Percentiles rank a stretch among this genome's conserved stretches.
phyloP scores from a whole-genome alignment of 2,797 vertebrate species.

The Lutra lutra region DNA sequence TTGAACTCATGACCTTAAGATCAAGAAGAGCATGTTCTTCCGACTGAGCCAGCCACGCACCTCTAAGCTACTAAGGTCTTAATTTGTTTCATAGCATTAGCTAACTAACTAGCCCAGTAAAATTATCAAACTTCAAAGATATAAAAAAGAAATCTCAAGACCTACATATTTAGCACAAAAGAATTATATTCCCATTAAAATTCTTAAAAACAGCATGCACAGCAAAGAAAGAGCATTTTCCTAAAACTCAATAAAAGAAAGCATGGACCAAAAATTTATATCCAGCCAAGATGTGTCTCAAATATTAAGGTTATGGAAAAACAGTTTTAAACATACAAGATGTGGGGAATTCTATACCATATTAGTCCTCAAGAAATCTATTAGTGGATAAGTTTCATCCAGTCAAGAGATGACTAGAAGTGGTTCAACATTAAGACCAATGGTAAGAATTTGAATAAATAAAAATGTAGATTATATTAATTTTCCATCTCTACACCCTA shows the following conservation, averaged over 20 bases:
- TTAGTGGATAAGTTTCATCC: not conserved
- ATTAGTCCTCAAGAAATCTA: constrained; percentile 3
- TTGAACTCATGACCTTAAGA: not conserved
- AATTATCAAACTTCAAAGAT: constrained; percentile 28
- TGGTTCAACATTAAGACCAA: not conserved
- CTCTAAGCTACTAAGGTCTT: not conserved
- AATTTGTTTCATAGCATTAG: not conserved
- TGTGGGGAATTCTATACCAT: not conserved
- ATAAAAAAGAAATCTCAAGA: not conserved
- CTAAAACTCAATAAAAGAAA: constrained; percentile 1
- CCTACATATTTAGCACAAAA: not conserved
- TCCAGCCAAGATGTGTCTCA: not conserved
- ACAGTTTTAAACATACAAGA: not conserved
- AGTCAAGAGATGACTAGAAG: not conserved
- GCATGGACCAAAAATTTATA: not conserved
- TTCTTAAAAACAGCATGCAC: constrained; percentile 5
- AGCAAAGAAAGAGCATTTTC: constrained; percentile 9
- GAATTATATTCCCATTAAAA: not conserved
- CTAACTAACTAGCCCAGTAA: not conserved
- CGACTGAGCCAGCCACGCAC: not conserved
- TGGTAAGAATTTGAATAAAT: not conserved
- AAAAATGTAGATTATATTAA: not conserved
- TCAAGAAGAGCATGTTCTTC: not conserved
- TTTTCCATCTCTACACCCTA: not conserved
- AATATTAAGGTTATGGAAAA: not conserved